Evolutionary conservation across 2,888 invertebrate genomes (phyloP).

Genomic region (Pharmacophagus antenor): DNA sequence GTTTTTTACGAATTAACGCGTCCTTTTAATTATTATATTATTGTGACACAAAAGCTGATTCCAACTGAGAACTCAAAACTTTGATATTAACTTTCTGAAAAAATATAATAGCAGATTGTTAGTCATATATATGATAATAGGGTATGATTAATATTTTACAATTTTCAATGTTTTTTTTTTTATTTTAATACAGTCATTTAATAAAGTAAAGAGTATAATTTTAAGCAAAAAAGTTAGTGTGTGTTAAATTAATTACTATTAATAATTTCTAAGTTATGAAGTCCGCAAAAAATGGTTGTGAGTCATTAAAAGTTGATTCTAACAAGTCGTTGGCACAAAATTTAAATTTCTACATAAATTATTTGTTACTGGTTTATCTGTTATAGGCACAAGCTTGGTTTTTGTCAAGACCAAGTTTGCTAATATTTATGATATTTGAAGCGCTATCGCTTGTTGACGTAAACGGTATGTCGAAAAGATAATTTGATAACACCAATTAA

Average conservation of each 20-base stretch:
- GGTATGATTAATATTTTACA: too few species aligned
- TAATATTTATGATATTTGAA: constrained; percentile 37
- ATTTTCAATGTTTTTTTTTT: too few species aligned
- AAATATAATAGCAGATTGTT: constrained; percentile 11
- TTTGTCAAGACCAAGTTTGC: constrained; percentile 41
- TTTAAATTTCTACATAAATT: background rate
- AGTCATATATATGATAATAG: background rate
- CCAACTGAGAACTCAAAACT: constrained; percentile 48
- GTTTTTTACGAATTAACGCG: constrained; percentile 26
- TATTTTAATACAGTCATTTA: background rate
- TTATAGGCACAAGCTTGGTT: constrained; percentile 36
- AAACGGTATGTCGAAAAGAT: constrained; percentile 46
- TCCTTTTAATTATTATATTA: background rate
- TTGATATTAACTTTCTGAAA: constrained; percentile 32
- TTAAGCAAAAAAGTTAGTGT: background rate
- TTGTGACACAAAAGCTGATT: constrained; percentile 35
- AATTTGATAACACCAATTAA: constrained; percentile 38
- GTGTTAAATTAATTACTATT: background rate
- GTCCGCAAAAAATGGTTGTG: background rate
- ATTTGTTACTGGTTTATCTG: constrained; percentile 23
- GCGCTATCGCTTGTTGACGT: constrained; percentile 52
- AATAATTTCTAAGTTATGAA: background rate
- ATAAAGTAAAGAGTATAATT: background rate
- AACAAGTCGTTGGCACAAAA: background rate
- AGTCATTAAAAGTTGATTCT: background rate